These are phyloP conservation scores for Cygnus buccinator DNA, from an alignment of 2,113 vertebrate species.

Conservation along the genomic window DNA sequence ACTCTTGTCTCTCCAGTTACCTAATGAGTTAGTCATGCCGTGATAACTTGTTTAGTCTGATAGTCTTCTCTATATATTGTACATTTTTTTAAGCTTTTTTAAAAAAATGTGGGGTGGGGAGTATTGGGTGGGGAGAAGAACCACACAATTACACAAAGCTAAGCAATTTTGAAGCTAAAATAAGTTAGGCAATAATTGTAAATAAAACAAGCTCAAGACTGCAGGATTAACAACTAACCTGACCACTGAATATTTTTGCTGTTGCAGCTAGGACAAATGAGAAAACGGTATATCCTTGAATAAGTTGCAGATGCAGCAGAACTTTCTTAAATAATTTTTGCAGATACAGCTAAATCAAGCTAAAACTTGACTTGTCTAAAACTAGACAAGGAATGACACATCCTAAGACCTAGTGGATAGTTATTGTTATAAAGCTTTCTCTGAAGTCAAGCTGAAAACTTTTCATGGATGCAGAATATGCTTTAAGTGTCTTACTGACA, in stretches of 20 bases:
- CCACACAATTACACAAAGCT: background rate
- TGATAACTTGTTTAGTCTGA: background rate
- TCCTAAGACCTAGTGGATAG: background rate
- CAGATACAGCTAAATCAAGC: background rate
- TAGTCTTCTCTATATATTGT: background rate
- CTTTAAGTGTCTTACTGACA: background rate
- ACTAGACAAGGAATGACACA: background rate
- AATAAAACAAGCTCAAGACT: background rate
- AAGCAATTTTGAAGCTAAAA: background rate
- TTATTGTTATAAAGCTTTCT: background rate
- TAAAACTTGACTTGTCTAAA: background rate
- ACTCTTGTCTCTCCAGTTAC: background rate
- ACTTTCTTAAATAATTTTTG: background rate
- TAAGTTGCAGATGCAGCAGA: background rate
- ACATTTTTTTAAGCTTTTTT: too few relatives aligned
- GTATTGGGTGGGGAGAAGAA: background rate
- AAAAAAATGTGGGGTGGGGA: too few relatives aligned
- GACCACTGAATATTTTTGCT: background rate
- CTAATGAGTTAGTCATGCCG: background rate
- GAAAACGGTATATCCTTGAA: background rate
- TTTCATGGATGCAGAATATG: background rate
- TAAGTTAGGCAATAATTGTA: background rate
- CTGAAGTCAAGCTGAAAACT: background rate
- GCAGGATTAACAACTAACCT: background rate
- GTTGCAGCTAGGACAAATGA: background rate